Percentiles rank a stretch among this genome's conserved stretches.
Evolutionary conservation across 2,888 invertebrate species (phyloP).

Genomic region (Thymelicus lineola): DNA sequence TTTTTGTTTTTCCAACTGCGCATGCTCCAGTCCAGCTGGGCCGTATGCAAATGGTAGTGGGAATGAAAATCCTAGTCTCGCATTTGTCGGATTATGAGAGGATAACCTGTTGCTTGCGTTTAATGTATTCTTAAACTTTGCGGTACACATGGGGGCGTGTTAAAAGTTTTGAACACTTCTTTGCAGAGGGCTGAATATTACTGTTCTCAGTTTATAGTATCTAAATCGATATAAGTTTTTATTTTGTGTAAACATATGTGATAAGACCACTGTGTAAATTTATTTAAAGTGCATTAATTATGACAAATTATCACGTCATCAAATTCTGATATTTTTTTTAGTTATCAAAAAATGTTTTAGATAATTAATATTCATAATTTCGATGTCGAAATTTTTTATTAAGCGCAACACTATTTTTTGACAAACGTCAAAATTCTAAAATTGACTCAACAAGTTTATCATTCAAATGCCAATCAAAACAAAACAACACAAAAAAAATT

Average conservation of each 20-base stretch:
- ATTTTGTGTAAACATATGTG: conserved; percentile 12
- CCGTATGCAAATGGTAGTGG: conserved; percentile 74
- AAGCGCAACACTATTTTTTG: conserved; percentile 53
- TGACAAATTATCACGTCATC: too few relatives aligned
- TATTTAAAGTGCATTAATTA: background rate
- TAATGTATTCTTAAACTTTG: conserved; percentile 69
- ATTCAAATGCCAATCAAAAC: too few relatives aligned
- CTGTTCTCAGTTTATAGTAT: background rate
- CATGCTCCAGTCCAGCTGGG: conserved; percentile 66
- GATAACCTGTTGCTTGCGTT: conserved; percentile 80
- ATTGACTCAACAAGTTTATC: too few relatives aligned
- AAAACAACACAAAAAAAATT: too few relatives aligned
- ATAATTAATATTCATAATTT: conserved; percentile 32
- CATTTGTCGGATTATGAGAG: conserved; percentile 77
- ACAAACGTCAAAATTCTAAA: conserved; percentile 46
- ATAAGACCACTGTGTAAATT: conserved; percentile 29
- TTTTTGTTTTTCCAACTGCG: conserved; percentile 59
- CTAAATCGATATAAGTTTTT: background rate
- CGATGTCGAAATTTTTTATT: conserved; percentile 41
- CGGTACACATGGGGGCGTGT: conserved; percentile 55
- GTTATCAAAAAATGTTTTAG: background rate
- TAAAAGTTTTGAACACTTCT: conserved; percentile 35
- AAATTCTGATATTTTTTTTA: background rate
- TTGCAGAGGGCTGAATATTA: conserved; percentile 3
- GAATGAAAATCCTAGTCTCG: conserved; percentile 74